phyloP scores from a whole-genome alignment of 2,797 vertebrate species.

The Hirundo rustica region DNA sequence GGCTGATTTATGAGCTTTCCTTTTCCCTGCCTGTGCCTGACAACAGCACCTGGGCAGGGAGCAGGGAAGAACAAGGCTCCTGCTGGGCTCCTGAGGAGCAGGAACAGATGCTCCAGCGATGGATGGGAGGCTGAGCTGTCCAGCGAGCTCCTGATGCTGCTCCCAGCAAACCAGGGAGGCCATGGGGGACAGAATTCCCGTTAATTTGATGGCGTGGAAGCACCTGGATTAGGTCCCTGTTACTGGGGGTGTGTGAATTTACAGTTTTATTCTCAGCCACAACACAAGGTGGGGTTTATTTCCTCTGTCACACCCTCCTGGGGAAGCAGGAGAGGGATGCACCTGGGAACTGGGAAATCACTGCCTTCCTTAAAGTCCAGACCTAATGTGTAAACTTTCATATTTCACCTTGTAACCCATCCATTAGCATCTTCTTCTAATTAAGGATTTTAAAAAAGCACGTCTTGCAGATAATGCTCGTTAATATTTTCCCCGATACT shows the following conservation, averaged over 20 bases:
- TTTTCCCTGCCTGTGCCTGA: background rate
- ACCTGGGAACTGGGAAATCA: background rate
- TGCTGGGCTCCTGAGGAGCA: background rate
- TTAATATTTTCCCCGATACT: background rate
- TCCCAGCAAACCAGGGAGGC: background rate
- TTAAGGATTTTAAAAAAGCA: background rate
- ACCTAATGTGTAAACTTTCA: fast-evolving
- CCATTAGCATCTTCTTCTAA: background rate
- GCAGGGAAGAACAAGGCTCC: background rate
- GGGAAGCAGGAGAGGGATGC: background rate
- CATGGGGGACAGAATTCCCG: too few species aligned
- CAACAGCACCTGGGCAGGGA: background rate
- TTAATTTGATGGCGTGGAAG: fast-evolving
- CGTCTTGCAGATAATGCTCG: too few species aligned
- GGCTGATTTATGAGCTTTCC: background rate
- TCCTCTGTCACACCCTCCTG: background rate
- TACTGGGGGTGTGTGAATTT: background rate
- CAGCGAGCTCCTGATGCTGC: background rate
- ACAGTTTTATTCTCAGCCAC: fast-evolving
- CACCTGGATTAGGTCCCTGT: background rate
- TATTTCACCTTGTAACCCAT: background rate
- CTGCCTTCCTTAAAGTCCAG: background rate
- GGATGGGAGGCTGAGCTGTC: fast-evolving
- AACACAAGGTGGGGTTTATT: fast-evolving
- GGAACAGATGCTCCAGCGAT: background rate